These are phyloP conservation scores for Mythimna impura DNA, from an alignment of 2,888 invertebrate genomes.

Conservation along the genomic window DNA sequence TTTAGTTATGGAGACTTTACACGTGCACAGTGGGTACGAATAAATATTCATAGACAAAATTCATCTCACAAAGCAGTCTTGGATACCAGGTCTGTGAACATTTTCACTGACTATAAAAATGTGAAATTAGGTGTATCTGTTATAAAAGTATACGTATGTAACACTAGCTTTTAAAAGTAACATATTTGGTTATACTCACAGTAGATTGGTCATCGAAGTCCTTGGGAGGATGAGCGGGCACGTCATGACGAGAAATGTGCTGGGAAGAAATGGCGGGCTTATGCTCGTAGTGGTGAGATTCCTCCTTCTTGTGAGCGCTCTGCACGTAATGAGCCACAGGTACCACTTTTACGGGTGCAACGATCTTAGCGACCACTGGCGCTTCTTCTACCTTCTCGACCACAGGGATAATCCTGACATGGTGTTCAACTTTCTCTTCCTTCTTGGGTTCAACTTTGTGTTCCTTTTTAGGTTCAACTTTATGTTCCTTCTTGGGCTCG, in stretches of 20 bases:
- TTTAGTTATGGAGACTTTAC: background rate
- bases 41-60: no score
- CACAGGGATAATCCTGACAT: slow-evolving; percentile 47
- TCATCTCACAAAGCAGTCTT: no score
- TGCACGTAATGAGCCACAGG: slow-evolving; percentile 65
- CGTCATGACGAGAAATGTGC: slow-evolving; percentile 77
- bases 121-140: no score
- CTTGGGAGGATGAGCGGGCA: slow-evolving; percentile 72
- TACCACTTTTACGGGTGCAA: slow-evolving; percentile 51
- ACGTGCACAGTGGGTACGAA: background rate
- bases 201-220: slow-evolving; percentile 66
- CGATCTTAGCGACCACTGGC: slow-evolving; percentile 41
- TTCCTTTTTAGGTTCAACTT: slow-evolving; percentile 6
- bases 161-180: no score
- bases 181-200: slow-evolving; percentile 53
- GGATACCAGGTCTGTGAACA: no score
- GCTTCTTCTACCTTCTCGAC: slow-evolving; percentile 50
- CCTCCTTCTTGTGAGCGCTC: slow-evolving; percentile 45
- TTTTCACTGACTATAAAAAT: no score
- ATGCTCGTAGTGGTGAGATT: slow-evolving; percentile 53
- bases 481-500: slow-evolving; percentile 19
- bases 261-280: slow-evolving; percentile 77
- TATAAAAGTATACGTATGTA: no score
- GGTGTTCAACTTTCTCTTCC: slow-evolving; percentile 24
- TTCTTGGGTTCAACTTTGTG: slow-evolving; percentile 17